Base-by-base conservation (phyloP, 2,888 invertebrate genomes). In the Epistrophe eligans region DNA sequence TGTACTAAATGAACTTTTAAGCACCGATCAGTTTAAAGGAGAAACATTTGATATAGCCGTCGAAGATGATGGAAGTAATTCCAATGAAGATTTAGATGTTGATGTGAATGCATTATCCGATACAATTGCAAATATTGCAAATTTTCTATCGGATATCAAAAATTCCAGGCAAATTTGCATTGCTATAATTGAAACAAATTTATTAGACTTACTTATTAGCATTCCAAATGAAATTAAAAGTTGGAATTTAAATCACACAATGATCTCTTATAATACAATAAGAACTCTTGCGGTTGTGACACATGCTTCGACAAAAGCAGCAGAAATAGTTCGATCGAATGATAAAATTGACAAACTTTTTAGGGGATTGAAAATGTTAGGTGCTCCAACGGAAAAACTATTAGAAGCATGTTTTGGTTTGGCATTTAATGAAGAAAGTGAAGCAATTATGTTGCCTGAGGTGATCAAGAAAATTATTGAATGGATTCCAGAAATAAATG, bases 401-500 rank as follows among this genome's bases (percentile, higher is more conserved):
- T 89, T 95, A 8, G 91, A 93, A 55, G 91, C 93, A 35, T 92
- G 94, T 45, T 92, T 94, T 71, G 91, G 91, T 83, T 90, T 94
- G 91, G 94, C 94, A 24, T 93, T 91, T 89, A 91, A 93, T 89
- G 91, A 91, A 8, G 89, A 89, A 52, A 85, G 79, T 17, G 89
- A 90, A 10, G 32, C 90, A 38, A 83, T 92, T 40, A 90, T 93
- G 87, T 90, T 94, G 89, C 92, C 93, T 0, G 93, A 94, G 89
- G 93, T 94, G n/a, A 92, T 94, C 52, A 89, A 93, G 38, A 92
- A 93, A 89, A 89, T 95, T 77, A 91, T 94, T 58, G 91, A 93
- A 84, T 94, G 94, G 94, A 89, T 95, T 88, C 94, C 94, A 0
- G 92, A 93, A 64, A 93, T 94, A 38, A 91, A 91, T 73, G 91